Evolutionary conservation across 2,113 vertebrate species (phyloP).

Genomic region (Stictonetta naevosa): DNA sequence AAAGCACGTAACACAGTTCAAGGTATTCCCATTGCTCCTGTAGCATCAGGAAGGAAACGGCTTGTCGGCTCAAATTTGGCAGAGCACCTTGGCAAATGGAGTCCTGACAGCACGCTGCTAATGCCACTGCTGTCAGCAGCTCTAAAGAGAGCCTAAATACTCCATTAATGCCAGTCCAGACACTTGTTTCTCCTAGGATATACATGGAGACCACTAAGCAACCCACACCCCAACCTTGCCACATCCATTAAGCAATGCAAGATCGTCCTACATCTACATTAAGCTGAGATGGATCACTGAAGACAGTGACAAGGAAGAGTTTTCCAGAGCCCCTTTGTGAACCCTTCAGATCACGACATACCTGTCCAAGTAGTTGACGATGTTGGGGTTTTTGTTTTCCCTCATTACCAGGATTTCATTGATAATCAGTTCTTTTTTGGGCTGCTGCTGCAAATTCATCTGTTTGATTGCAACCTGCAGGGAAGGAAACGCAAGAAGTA

Average conservation of each 20-base stretch:
- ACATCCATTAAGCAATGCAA: not conserved
- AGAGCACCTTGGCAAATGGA: not conserved
- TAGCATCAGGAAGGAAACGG: not conserved
- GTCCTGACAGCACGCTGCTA: not conserved
- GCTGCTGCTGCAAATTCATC: constrained; percentile 98
- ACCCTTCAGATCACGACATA: constrained; percentile 49
- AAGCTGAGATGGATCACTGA: not conserved
- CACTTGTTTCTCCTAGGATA: not conserved
- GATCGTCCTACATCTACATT: not conserved
- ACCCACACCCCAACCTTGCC: not conserved
- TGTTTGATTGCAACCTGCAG: constrained; percentile 96
- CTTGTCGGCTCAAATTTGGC: not conserved
- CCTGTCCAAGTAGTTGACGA: constrained; percentile 99
- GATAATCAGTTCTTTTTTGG: constrained; percentile 97
- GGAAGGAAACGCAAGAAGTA: not conserved
- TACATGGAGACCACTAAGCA: not conserved
- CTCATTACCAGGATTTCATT: constrained; percentile 99
- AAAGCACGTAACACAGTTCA: not conserved
- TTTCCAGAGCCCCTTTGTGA: not conserved
- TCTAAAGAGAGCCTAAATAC: not conserved
- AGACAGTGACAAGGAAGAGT: not conserved
- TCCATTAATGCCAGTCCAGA: not conserved
- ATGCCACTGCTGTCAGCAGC: not conserved
- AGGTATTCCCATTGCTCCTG: not conserved
- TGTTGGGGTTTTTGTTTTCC: constrained; percentile 99